Percentiles rank a stretch among this genome's conserved stretches.
These are phyloP conservation scores for Xylocopa sonorina DNA, from an alignment of 1,140 invertebrate species.

Conservation along the genomic window DNA sequence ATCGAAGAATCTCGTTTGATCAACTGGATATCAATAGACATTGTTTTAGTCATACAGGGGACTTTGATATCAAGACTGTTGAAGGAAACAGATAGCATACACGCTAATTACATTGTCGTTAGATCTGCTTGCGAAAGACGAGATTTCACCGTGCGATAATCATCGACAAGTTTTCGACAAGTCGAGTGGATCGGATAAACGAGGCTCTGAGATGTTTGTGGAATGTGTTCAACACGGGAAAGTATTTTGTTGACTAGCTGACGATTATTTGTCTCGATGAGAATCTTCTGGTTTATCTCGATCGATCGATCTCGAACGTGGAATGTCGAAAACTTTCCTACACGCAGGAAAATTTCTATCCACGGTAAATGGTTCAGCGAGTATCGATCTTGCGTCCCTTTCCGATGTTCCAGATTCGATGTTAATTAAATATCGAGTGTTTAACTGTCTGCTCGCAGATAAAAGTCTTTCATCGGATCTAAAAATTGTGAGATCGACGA, in stretches of 20 bases:
- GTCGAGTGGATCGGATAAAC: neutral
- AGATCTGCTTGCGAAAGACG: neutral
- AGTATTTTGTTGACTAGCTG: neutral
- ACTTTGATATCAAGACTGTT: neutral
- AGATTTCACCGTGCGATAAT: neutral
- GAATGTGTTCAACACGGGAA: neutral
- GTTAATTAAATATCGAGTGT: no score
- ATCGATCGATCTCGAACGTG: neutral
- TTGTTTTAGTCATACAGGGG: no score
- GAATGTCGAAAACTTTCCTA: neutral
- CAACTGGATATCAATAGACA: neutral
- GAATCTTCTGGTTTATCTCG: neutral
- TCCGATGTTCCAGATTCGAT: no score
- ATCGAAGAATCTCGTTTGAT: neutral
- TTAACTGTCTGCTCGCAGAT: no score
- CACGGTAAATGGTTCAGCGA: no score
- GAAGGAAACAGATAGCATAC: conserved; percentile 1
- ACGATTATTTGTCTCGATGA: neutral
- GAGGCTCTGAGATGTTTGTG: no score
- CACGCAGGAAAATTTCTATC: no score
- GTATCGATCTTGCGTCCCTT: no score
- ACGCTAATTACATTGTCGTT: conserved; percentile 11
- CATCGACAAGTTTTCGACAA: no score
- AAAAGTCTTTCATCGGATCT: no score
- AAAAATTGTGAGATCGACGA: no score